These are phyloP conservation scores for Botrylloides violaceus DNA, from an alignment of 23 tunicate genomes.

Conservation along the genomic window DNA sequence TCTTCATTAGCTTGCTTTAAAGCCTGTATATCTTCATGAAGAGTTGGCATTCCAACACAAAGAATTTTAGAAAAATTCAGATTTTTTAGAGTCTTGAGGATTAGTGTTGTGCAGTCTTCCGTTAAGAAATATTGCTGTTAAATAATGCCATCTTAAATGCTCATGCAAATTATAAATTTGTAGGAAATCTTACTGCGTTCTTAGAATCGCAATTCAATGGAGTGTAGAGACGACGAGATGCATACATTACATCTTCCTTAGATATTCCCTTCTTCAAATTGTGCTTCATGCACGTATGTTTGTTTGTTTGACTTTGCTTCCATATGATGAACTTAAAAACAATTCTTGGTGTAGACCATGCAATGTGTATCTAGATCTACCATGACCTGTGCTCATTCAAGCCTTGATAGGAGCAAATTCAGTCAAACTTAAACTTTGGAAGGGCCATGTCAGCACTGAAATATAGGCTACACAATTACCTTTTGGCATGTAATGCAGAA, in stretches of 20 bases:
- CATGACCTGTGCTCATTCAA: too few relatives aligned
- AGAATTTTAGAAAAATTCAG: constrained; percentile 32
- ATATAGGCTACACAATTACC: background rate
- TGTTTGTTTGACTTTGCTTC: background rate
- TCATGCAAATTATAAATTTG: background rate
- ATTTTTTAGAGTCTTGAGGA: background rate
- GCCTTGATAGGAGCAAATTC: too few relatives aligned
- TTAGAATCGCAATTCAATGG: background rate
- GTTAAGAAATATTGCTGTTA: constrained; percentile 72
- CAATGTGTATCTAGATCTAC: too few relatives aligned
- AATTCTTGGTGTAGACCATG: too few relatives aligned
- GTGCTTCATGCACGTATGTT: background rate
- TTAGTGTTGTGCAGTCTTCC: constrained; percentile 21
- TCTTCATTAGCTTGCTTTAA: too few relatives aligned
- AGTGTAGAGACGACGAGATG: background rate
- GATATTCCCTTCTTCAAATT: background rate
- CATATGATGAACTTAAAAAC: background rate
- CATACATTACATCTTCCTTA: background rate
- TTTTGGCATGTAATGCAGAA: constrained; percentile 8
- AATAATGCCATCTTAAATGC: background rate
- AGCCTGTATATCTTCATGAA: constrained; percentile 80
- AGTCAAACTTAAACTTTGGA: too few relatives aligned
- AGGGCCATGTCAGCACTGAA: too few relatives aligned
- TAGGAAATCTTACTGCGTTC: background rate
- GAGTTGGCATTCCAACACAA: constrained; percentile 78